Conservation (phyloP, 2,888 invertebrate genomes). For the Drosophila greeni region DNA sequence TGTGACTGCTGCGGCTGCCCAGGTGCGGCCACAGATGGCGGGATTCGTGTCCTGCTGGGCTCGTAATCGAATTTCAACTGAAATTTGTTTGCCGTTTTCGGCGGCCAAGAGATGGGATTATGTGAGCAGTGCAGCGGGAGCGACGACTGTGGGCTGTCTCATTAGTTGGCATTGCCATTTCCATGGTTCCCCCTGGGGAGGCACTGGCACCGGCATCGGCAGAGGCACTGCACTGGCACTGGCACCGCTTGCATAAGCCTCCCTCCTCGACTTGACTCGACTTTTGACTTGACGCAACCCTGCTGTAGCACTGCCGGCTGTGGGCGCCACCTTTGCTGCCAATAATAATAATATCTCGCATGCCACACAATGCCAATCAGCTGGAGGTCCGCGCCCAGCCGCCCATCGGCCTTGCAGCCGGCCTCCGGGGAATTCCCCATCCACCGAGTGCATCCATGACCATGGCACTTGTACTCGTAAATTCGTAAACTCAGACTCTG, state of each 20-base stretch:
- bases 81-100: slow-evolving; percentile 50
- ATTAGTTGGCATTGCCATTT: slow-evolving; percentile 71
- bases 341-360: slow-evolving; percentile 64
- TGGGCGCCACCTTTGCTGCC: slow-evolving; percentile 63
- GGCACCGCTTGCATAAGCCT: slow-evolving; percentile 60
- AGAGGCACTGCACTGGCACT: slow-evolving; percentile 5
- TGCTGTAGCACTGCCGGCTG: slow-evolving; percentile 42
- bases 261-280: slow-evolving; percentile 48
- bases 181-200: slow-evolving; percentile 25
- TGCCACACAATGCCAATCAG: slow-evolving; percentile 60
- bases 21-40: slow-evolving; percentile 2
- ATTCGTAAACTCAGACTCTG: background rate
- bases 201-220: slow-evolving; percentile 1
- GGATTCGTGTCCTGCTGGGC: slow-evolving; percentile 44
- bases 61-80: slow-evolving; percentile 67
- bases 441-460: slow-evolving; percentile 13
- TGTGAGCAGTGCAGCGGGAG: slow-evolving; percentile 35
- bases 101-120: slow-evolving; percentile 67
- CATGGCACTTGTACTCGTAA: background rate
- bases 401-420: slow-evolving; percentile 24
- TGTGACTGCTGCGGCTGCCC: slow-evolving; percentile 4
- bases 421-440: slow-evolving; percentile 30
- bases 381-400: slow-evolving; percentile 18
- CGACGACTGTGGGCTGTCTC: slow-evolving; percentile 44
- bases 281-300: slow-evolving; percentile 67